These are phyloP conservation scores for Epinephelus cyanopodus DNA, from an alignment of 2,113 vertebrate species.

Conservation along the genomic window DNA sequence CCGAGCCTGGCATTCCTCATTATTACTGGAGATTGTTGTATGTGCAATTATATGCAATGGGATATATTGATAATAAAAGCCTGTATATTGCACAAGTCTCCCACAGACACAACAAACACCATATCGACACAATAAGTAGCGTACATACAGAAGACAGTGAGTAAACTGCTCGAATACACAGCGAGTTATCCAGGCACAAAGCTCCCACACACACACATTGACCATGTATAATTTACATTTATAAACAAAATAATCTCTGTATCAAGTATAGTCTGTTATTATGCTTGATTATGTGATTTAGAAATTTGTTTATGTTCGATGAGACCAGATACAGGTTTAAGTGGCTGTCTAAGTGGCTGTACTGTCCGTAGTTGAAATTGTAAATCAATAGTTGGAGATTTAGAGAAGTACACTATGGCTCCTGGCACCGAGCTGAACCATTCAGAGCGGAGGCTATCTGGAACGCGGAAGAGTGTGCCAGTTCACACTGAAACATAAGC, in stretches of 20 bases:
- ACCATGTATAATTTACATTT: constrained; percentile 14
- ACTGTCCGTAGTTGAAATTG: constrained; percentile 31
- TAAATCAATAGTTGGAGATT: constrained; percentile 70
- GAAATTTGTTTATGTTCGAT: constrained; percentile 49
- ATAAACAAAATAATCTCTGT: constrained; percentile 28
- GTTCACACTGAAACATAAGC: constrained; percentile 77
- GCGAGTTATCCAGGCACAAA: constrained; percentile 1
- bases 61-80: constrained; percentile 35
- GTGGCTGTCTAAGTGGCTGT: constrained; percentile 50
- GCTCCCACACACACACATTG: not conserved
- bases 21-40: constrained; percentile 37
- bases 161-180: constrained; percentile 2
- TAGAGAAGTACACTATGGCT: constrained; percentile 59
- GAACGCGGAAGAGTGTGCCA: constrained; percentile 64
- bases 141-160: not conserved
- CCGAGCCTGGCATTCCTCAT: constrained; percentile 48
- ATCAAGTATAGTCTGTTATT: constrained; percentile 26
- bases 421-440: constrained; percentile 60
- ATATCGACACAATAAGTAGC: constrained; percentile 10
- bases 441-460: constrained; percentile 62
- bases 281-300: constrained; percentile 45
- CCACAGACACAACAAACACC: constrained; percentile 23
- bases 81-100: constrained; percentile 16
- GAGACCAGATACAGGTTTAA: constrained; percentile 54
- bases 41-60: constrained; percentile 34